Base-by-base conservation (phyloP, 2,797 vertebrate genomes). In the Gobio occitaniae region DNA sequence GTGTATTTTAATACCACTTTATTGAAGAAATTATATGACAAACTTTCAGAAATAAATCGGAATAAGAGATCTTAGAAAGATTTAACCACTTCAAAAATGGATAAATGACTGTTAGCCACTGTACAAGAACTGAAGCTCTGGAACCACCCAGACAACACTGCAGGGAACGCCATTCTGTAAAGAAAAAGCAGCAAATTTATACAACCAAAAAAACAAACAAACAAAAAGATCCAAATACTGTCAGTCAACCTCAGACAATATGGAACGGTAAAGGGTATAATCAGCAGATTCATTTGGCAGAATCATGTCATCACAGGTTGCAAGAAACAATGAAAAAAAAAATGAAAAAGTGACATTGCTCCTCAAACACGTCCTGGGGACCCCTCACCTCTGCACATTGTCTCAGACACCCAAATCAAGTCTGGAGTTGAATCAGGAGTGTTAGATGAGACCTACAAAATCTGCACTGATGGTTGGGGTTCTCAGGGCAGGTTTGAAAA, bases 251-350 rank as follows among this genome's bases (percentile, higher is more conserved):
- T 95, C 95, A 96, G 95, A 93, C 25, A 83, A 19, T 79, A 90
- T 93, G 94, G 94, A 96, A 96, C 95, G 93, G 94, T 91, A 92
- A 80, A 13, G 88, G 77, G 85, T 95, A 93, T 95, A 96, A 96
- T 96, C 95, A 96, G 0, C 25, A 19, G 0, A 87, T 3, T 96
- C 95, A 96, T 96, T 92, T 96, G 95, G 95, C 95, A 95, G 94
- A 96, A 96, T 95, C 92, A 86, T 76, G 71, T 93, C 93, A 95
- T 96, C 95, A 95, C 65, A 74, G 92, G 90, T 84, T 76, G 0
- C 16, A 69, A 44, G 48, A 86, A 3, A 56, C 3, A n/a, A 29
- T 0, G 41, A 9, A 1, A 17, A 6, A 15, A 9, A 0, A 2
- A n/a, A n/a, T n/a, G n/a, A n/a, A 0, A 9, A 0, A 9, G 41